A percentile compares a stretch with the other conserved stretches of the same genome.
phyloP scores from a whole-genome alignment of 2,888 invertebrate species.

The Andrena haemorrhoa region DNA sequence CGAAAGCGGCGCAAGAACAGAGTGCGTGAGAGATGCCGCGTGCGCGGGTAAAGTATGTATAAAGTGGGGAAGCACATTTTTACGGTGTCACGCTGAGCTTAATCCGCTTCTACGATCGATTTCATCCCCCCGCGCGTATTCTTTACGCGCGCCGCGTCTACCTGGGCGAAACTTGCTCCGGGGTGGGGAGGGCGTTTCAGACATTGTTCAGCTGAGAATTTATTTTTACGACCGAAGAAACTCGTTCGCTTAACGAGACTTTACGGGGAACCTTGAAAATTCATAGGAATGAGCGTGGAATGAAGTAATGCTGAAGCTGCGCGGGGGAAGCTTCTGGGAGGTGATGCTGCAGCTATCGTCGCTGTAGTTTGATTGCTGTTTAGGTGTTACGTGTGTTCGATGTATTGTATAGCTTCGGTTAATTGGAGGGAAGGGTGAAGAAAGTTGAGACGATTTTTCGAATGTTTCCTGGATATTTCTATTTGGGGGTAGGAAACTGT shows the following conservation, averaged over 20 bases:
- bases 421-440: too few species aligned
- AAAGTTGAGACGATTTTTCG: too few species aligned
- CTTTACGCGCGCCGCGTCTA: slow-evolving; percentile 21
- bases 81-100: slow-evolving; percentile 69
- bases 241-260: slow-evolving; percentile 28
- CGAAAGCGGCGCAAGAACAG: slow-evolving; percentile 70
- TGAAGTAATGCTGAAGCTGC: neutral
- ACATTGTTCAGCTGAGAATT: slow-evolving; percentile 29
- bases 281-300: slow-evolving; percentile 32
- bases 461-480: neutral
- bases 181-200: neutral
- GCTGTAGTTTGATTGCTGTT: neutral
- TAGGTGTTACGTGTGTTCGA: too few species aligned
- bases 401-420: too few species aligned
- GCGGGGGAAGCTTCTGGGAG: neutral
- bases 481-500: neutral
- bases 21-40: slow-evolving; percentile 73
- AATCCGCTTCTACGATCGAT: slow-evolving; percentile 69
- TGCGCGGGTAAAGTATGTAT: slow-evolving; percentile 72
- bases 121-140: slow-evolving; percentile 39
- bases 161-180: slow-evolving; percentile 21
- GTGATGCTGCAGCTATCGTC: neutral
- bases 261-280: slow-evolving; percentile 36
- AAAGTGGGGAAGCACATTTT: slow-evolving; percentile 72
- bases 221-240: slow-evolving; percentile 35